A percentile compares a stretch with the other conserved stretches of the same genome.
phyloP scores from a whole-genome alignment of 2,113 vertebrate genomes.

The Otis tarda region DNA sequence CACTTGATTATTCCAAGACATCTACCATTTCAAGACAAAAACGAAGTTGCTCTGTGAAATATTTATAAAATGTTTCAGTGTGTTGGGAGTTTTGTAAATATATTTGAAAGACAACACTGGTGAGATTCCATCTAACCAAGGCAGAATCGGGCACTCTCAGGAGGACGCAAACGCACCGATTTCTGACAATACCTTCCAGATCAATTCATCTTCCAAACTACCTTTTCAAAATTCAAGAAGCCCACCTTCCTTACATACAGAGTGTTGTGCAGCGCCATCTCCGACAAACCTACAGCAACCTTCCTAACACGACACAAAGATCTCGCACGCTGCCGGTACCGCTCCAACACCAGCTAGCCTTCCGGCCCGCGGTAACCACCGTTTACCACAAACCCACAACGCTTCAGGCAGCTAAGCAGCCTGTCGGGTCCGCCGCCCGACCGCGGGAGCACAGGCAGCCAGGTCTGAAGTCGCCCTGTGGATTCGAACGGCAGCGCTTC shows the following conservation, averaged over 20 bases:
- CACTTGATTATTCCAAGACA: fast-evolving
- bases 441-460: not conserved
- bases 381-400: fast-evolving
- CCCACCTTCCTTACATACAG: too few relatives aligned
- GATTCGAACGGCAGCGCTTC: not conserved
- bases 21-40: fast-evolving
- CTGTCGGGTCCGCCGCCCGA: too few relatives aligned
- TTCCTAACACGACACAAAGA: too few relatives aligned
- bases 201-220: not conserved
- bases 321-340: fast-evolving
- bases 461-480: fast-evolving
- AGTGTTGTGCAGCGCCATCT: too few relatives aligned
- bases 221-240: not conserved
- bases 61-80: fast-evolving
- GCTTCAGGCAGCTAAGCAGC: fast-evolving
- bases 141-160: fast-evolving
- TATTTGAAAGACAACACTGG: fast-evolving
- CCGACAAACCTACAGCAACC: not conserved
- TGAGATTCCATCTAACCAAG: fast-evolving
- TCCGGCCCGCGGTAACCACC: fast-evolving
- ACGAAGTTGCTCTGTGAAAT: fast-evolving
- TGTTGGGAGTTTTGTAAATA: fast-evolving
- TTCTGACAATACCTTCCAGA: not conserved
- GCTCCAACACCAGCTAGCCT: not conserved
- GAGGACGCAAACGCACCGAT: fast-evolving